phyloP scores from a whole-genome alignment of 2,888 invertebrate genomes.

The Reticulitermes lucifugus region DNA sequence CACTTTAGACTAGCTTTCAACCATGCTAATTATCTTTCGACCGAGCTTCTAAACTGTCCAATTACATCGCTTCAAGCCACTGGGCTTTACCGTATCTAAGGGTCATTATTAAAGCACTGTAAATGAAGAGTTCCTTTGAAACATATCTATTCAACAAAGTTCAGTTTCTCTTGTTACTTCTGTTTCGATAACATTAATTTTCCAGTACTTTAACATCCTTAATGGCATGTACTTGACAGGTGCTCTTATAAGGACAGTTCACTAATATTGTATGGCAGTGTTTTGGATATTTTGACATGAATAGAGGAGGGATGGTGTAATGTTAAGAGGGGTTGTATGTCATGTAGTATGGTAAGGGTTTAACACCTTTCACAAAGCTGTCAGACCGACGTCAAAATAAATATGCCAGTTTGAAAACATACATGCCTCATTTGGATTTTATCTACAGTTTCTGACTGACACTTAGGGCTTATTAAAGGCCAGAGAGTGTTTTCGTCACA shows the following conservation, averaged over 20 bases:
- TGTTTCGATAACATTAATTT: not conserved
- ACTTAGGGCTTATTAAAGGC: no score
- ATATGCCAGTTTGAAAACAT: no score
- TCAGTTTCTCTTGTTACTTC: no score
- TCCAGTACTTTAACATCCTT: not conserved
- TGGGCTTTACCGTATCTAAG: no score
- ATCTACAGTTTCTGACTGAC: no score
- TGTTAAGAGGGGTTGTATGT: not conserved
- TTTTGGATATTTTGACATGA: not conserved
- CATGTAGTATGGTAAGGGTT: not conserved
- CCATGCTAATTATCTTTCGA: not conserved
- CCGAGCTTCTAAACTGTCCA: not conserved
- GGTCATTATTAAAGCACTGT: no score
- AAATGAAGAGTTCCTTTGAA: no score
- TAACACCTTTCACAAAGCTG: constrained; percentile 1
- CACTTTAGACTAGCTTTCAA: not conserved
- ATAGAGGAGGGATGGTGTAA: not conserved
- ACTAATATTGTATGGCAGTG: not conserved
- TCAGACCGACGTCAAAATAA: not conserved
- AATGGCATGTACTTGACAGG: not conserved
- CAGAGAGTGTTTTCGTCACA: no score
- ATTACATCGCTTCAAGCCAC: not conserved
- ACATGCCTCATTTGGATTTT: no score
- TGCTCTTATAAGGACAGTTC: not conserved
- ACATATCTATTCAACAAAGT: no score